These are phyloP conservation scores for Scolopax bukidnonensis DNA, from an alignment of 2,797 vertebrate species.

Conservation along the genomic window DNA sequence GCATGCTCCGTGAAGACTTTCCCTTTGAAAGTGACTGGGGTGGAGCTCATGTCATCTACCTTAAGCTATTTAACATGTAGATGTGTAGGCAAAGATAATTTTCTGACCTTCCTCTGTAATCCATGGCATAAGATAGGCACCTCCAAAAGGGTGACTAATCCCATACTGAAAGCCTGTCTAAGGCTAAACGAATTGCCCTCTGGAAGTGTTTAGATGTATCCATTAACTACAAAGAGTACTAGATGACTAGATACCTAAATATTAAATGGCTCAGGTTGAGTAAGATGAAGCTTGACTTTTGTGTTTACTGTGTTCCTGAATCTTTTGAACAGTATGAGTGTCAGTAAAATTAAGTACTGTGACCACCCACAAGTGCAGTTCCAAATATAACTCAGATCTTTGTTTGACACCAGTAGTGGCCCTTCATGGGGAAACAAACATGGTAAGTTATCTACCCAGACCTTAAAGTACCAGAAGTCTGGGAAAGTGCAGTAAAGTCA, in stretches of 20 bases:
- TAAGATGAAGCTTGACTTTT: neutral
- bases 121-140: slow-evolving; percentile 54
- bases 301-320: neutral
- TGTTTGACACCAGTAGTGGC: neutral
- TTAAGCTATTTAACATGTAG: slow-evolving; percentile 58
- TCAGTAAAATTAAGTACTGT: neutral
- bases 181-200: slow-evolving; percentile 49
- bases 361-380: neutral
- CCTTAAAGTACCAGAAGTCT: neutral
- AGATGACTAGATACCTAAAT: slow-evolving; percentile 40
- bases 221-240: slow-evolving; percentile 59
- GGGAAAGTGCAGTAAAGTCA: neutral
- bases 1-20: slow-evolving; percentile 8
- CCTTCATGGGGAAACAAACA: neutral
- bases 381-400: slow-evolving; percentile 1
- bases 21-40: slow-evolving; percentile 47
- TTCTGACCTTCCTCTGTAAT: slow-evolving; percentile 65
- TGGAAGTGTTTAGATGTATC: slow-evolving; percentile 52
- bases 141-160: slow-evolving; percentile 54
- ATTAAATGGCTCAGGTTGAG: neutral
- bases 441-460: neutral
- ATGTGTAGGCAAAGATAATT: slow-evolving; percentile 49
- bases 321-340: neutral
- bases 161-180: slow-evolving; percentile 29
- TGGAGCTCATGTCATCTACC: slow-evolving; percentile 40